Conservation (phyloP, 2,113 vertebrate species). For the Salvator merianae region DNA sequence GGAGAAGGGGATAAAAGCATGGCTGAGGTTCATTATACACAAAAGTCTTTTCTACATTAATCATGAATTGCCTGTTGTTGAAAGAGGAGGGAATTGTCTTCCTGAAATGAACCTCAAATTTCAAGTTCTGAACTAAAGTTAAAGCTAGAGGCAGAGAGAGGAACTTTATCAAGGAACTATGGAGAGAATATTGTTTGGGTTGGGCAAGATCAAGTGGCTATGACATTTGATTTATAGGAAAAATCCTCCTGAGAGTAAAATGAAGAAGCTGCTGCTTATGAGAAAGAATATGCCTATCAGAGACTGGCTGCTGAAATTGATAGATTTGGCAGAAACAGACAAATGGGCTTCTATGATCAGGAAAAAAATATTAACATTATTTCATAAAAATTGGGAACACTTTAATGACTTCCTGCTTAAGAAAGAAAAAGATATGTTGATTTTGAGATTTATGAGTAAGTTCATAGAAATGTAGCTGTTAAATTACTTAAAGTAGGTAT, state of each 20-base stretch:
- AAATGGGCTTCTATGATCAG: too few species aligned
- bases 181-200: too few species aligned
- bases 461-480: too few species aligned
- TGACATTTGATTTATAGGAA: background rate
- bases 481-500: too few species aligned
- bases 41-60: slow-evolving; percentile 5
- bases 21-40: background rate
- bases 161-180: background rate
- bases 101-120: background rate
- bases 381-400: too few species aligned
- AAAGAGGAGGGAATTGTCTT: background rate
- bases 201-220: background rate
- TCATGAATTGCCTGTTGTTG: background rate
- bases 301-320: too few species aligned
- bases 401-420: too few species aligned
- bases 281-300: background rate
- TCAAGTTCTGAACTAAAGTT: background rate
- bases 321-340: too few species aligned
- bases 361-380: too few species aligned
- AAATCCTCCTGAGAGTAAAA: background rate
- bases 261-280: background rate
- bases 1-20: background rate
- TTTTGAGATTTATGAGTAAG: too few species aligned
- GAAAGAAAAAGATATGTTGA: too few species aligned
- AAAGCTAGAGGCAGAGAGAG: too few species aligned